Base-by-base conservation (phyloP, 2,797 vertebrate genomes). In the Girardinus metallicus region DNA sequence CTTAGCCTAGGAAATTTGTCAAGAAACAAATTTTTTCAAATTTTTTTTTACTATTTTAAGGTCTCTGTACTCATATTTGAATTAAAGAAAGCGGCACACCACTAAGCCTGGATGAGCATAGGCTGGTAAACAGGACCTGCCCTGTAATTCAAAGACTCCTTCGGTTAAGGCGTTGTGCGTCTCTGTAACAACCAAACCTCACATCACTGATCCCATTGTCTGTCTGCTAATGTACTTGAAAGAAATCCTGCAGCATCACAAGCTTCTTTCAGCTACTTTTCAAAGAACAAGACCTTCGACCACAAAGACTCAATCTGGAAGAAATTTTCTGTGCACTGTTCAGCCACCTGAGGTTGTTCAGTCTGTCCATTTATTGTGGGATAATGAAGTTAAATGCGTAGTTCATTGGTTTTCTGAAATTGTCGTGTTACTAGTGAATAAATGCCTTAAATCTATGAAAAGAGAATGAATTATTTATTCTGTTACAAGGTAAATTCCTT, bases 181-280 rank as follows among this genome's bases (percentile, higher is more conserved):
- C 90, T 94, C 85, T 81, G 84, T 89, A 93, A 91, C 92, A 87
- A 75, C 83, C 79, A 83, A 86, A 89, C 79, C 84, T 86, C 74
- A 82, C 85, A 91, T 93, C 90, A 94, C 80, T 94, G 91, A 93
- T 85, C 90, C 90, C 82, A 83, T 90, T 93, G 91, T 92, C 81
- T 73, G 31, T 43, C 78, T 31, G 78, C 83, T 83, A 84, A 90
- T 81, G 76, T 75, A 80, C 89, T 89, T 89, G 91, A 91, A 93
- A 90, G 87, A 83, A 94, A 94, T 92, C 88, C 90, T 78, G 60
- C 77, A 46, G 79, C 79, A 84, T 86, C 87, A 80, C 83, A 83
- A 86, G 80, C 73, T 74, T 88, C 91, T 94, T 92, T 94, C 87
- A 92, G 62, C 81, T 57, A 76, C 46, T 79, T 81, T 83, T 91